phyloP scores from a whole-genome alignment of 2,888 invertebrate genomes.

The Brenthis hecate region DNA sequence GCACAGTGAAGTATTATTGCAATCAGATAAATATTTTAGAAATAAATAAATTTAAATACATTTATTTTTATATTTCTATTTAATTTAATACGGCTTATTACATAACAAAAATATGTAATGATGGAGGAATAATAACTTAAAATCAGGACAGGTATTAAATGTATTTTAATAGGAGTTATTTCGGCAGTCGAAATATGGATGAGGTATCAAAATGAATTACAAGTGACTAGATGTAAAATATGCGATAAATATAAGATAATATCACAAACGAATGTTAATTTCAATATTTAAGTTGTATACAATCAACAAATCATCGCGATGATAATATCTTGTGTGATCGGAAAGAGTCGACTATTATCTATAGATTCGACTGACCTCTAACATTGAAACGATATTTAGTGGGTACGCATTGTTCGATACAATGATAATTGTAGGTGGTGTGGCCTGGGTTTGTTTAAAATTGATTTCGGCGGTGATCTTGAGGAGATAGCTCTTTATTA shows the following conservation, averaged over 20 bases:
- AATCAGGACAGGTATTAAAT: too few species aligned
- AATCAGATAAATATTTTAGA: too few species aligned
- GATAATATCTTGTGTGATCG: constrained; percentile 73
- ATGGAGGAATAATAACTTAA: too few species aligned
- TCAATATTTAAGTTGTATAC: constrained; percentile 77
- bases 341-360: constrained; percentile 74
- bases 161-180: too few species aligned
- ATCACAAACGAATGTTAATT: constrained; percentile 78
- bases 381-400: constrained; percentile 63
- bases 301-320: constrained; percentile 80
- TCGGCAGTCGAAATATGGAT: neutral
- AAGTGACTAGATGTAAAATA: neutral
- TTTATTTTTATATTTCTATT: too few species aligned
- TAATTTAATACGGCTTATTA: too few species aligned
- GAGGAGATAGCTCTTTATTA: constrained; percentile 70
- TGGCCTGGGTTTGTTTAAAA: constrained; percentile 79
- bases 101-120: too few species aligned
- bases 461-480: constrained; percentile 77
- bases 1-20: too few species aligned
- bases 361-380: constrained; percentile 69
- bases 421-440: constrained; percentile 79
- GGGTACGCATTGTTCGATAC: constrained; percentile 69
- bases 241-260: constrained; percentile 42
- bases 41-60: too few species aligned
- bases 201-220: neutral